phyloP scores from a whole-genome alignment of 2,888 invertebrate genomes.

The Cetonia aurata region DNA sequence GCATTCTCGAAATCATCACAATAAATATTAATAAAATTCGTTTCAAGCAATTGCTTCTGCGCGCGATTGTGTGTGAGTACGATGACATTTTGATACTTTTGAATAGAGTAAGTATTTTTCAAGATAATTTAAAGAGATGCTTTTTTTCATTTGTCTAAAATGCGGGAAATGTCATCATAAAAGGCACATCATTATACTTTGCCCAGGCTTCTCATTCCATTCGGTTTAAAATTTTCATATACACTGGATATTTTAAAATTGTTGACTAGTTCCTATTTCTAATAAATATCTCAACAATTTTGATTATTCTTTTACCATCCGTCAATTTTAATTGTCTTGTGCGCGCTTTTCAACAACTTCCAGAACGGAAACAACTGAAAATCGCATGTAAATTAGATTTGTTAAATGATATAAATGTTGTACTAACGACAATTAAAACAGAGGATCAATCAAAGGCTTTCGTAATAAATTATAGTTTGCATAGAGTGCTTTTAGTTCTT shows the following conservation, averaged over 20 bases:
- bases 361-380: background rate
- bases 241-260: slow-evolving; percentile 27
- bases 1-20: slow-evolving; percentile 32
- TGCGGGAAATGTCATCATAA: slow-evolving; percentile 8
- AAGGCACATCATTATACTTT: slow-evolving; percentile 34
- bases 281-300: slow-evolving; percentile 19
- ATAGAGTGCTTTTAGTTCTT: no score
- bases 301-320: slow-evolving; percentile 1
- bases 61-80: slow-evolving; percentile 6
- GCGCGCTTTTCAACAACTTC: background rate
- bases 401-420: slow-evolving; percentile 3
- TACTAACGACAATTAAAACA: slow-evolving; percentile 33
- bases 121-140: background rate
- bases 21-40: slow-evolving; percentile 5
- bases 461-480: slow-evolving; percentile 2
- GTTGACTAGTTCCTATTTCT: slow-evolving; percentile 37
- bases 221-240: slow-evolving; percentile 17
- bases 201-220: slow-evolving; percentile 28
- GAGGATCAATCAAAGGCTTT: slow-evolving; percentile 11
- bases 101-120: background rate
- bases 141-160: background rate
- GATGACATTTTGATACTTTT: slow-evolving; percentile 25
- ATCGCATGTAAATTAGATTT: background rate
- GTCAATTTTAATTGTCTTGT: slow-evolving; percentile 35
- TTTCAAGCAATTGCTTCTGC: slow-evolving; percentile 11